These are phyloP conservation scores for Chrysina gloriosa DNA, from an alignment of 2,888 invertebrate genomes.

Conservation along the genomic window DNA sequence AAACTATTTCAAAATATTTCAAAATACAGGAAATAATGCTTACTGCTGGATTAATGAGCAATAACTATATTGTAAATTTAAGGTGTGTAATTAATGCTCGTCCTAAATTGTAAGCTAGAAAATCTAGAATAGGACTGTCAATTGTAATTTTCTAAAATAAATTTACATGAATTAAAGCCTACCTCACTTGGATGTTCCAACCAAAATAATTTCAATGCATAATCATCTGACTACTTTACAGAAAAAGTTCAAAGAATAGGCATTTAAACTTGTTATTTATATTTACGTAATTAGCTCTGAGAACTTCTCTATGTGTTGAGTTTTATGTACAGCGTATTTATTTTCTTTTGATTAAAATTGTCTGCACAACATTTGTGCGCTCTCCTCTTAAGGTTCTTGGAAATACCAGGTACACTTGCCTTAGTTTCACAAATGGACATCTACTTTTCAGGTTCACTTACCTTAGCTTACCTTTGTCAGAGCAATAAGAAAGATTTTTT, in stretches of 20 bases:
- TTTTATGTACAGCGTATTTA: background rate
- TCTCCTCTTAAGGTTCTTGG: background rate
- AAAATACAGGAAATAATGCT: too few relatives aligned
- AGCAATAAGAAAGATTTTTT: conserved; percentile 17
- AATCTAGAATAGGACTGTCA: too few relatives aligned
- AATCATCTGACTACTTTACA: conserved; percentile 20
- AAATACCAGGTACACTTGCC: background rate
- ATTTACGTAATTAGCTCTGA: conserved; percentile 25
- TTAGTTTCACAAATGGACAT: conserved; percentile 15
- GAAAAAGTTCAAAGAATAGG: background rate
- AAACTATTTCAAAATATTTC: too few relatives aligned
- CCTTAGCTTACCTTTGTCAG: conserved; percentile 31
- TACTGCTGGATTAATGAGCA: too few relatives aligned
- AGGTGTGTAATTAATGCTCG: too few relatives aligned
- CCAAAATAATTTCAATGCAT: background rate
- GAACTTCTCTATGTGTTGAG: background rate
- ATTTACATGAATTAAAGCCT: background rate
- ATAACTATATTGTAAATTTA: too few relatives aligned
- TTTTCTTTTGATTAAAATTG: background rate
- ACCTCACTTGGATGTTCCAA: conserved; percentile 7
- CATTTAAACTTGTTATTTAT: conserved; percentile 23
- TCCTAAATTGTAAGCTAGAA: too few relatives aligned
- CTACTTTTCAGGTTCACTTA: conserved; percentile 15
- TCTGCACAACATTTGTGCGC: background rate
- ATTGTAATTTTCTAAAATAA: too few relatives aligned